Evolutionary conservation across 2,888 invertebrate species (phyloP).

Genomic region (Lutraria lutraria): DNA sequence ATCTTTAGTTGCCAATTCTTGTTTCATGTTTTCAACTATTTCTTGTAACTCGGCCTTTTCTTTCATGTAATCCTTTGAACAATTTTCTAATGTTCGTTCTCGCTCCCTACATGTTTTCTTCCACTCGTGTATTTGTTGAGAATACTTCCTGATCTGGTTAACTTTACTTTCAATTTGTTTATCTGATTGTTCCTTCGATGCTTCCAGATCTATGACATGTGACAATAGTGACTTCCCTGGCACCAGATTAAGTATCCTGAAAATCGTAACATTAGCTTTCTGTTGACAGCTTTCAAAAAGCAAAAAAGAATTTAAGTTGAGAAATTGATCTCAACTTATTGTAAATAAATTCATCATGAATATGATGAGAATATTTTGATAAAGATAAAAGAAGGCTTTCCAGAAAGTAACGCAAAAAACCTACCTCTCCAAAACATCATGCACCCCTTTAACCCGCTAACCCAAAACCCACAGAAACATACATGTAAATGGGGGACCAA

Average conservation of each 20-base stretch:
- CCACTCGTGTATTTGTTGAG: slow-evolving; percentile 34
- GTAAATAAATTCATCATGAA: no score
- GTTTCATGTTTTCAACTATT: not conserved
- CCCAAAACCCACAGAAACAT: no score
- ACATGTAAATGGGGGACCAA: no score
- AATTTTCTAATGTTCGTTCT: slow-evolving; percentile 10
- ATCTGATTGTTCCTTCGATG: slow-evolving; percentile 1
- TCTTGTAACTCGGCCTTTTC: slow-evolving; percentile 25
- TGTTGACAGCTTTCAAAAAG: not conserved
- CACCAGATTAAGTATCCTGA: slow-evolving; percentile 16
- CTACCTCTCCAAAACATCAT: no score
- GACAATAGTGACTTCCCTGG: slow-evolving; percentile 11
- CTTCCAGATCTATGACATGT: slow-evolving; percentile 38
- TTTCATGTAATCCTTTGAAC: not conserved
- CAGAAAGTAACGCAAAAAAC: no score
- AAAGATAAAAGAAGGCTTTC: no score
- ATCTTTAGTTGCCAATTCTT: slow-evolving; percentile 10
- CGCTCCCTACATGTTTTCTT: slow-evolving; percentile 34
- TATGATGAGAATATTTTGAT: no score
- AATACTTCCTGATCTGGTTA: slow-evolving; percentile 40
- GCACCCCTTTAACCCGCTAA: no score
- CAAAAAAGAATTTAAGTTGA: no score
- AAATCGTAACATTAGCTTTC: not conserved
- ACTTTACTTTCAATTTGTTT: slow-evolving; percentile 41
- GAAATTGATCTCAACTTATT: no score